phyloP scores from a whole-genome alignment of 2,113 vertebrate genomes.

The Salvelinus namaycush region DNA sequence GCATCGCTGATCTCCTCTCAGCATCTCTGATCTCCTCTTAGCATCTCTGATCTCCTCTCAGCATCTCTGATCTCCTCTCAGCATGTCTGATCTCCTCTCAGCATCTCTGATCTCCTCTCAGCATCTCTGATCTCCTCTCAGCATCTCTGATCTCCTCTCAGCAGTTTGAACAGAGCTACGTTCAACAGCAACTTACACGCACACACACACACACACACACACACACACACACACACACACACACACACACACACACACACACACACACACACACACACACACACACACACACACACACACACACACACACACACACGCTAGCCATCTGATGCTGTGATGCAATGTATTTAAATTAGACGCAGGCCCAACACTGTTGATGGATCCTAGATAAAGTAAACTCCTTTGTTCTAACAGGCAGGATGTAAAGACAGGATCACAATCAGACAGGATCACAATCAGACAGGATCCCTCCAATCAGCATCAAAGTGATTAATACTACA shows the following conservation, averaged over 20 bases:
- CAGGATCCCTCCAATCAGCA: conserved; percentile 87
- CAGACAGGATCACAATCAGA: conserved; percentile 83
- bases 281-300: not conserved
- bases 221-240: not conserved
- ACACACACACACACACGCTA: not conserved
- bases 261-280: not conserved
- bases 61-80: too few species aligned
- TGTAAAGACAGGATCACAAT: conserved; percentile 68
- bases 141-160: conserved; percentile 32
- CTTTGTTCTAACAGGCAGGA: not conserved
- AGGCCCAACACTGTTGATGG: conserved; percentile 83
- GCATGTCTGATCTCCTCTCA: too few species aligned
- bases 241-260: not conserved
- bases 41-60: too few species aligned
- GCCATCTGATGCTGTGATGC: conserved; percentile 75
- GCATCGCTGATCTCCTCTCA: too few species aligned
- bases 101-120: not conserved
- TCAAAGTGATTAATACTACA: conserved; percentile 91
- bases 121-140: conserved; percentile 27
- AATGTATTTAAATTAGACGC: conserved; percentile 89
- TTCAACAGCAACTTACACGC: conserved; percentile 73
- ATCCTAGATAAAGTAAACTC: conserved; percentile 86
- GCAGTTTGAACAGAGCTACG: conserved; percentile 57
- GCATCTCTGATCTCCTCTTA: too few species aligned
- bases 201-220: not conserved